phyloP scores from a whole-genome alignment of 2,888 invertebrate genomes.

The Andrena fulva region DNA sequence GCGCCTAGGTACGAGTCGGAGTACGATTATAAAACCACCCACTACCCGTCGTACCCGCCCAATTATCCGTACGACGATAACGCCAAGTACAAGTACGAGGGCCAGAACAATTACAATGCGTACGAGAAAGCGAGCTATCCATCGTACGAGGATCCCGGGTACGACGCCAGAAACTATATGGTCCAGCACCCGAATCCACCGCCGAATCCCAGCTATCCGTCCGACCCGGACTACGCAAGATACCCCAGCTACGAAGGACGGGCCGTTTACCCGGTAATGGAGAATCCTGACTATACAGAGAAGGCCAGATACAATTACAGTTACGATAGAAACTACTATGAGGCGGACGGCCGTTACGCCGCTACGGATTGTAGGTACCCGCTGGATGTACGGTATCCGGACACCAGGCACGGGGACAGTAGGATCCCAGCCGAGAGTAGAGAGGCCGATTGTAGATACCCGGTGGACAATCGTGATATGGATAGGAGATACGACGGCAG shows the following conservation, averaged over 20 bases:
- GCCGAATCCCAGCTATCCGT: slow-evolving; percentile 67
- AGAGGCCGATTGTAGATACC: slow-evolving; percentile 68
- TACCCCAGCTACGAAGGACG: slow-evolving; percentile 75
- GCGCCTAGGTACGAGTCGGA: slow-evolving; percentile 79
- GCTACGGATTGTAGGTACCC: slow-evolving; percentile 70
- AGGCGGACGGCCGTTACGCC: slow-evolving; percentile 72
- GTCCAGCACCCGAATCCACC: slow-evolving; percentile 51
- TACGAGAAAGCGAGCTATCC: slow-evolving; percentile 76
- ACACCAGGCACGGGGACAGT: slow-evolving; percentile 69
- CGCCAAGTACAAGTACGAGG: slow-evolving; percentile 80
- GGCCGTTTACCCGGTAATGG: slow-evolving; percentile 66
- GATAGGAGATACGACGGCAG: slow-evolving; percentile 76
- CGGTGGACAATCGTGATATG: slow-evolving; percentile 65
- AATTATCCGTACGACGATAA: slow-evolving; percentile 84
- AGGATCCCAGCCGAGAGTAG: slow-evolving; percentile 68
- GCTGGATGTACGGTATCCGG: slow-evolving; percentile 67
- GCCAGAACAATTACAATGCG: slow-evolving; percentile 65
- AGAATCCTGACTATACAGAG: slow-evolving; percentile 73
- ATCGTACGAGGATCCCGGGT: slow-evolving; percentile 75
- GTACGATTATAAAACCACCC: slow-evolving; percentile 83
- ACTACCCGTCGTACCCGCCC: slow-evolving; percentile 83
- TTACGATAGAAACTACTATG: slow-evolving; percentile 76
- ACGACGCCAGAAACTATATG: slow-evolving; percentile 74
- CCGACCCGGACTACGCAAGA: slow-evolving; percentile 76
- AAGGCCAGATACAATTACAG: slow-evolving; percentile 77